These are phyloP conservation scores for Sinonovacula constricta DNA, from an alignment of 1,140 invertebrate genomes.

Conservation along the genomic window DNA sequence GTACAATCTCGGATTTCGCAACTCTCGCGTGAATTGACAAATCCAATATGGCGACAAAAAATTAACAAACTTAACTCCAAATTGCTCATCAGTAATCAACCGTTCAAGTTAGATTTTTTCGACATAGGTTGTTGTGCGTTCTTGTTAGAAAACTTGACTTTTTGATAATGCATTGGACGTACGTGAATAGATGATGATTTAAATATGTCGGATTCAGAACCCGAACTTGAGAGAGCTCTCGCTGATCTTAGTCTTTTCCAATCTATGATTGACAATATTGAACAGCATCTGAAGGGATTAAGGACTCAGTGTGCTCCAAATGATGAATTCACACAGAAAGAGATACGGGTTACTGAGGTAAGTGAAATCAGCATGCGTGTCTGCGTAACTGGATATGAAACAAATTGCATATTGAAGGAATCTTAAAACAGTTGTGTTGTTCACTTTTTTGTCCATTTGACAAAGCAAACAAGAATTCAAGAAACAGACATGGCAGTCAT, in stretches of 20 bases:
- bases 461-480: no score
- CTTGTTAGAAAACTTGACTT: neutral
- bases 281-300: conserved; percentile 92
- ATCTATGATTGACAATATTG: conserved; percentile 96
- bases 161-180: conserved; percentile 6
- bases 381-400: no score
- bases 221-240: conserved; percentile 73
- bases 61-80: conserved; percentile 7
- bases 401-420: no score
- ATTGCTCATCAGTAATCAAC: no score
- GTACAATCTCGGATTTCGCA: conserved; percentile 19
- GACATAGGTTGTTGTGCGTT: neutral
- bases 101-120: no score
- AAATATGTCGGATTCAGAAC: conserved; percentile 69
- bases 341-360: conserved; percentile 96
- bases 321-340: conserved; percentile 94
- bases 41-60: conserved; percentile 50
- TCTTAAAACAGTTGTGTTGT: no score
- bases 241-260: conserved; percentile 82
- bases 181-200: conserved; percentile 3
- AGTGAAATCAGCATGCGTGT: no score
- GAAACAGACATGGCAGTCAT: no score
- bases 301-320: conserved; percentile 94
- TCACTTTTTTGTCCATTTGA: no score
- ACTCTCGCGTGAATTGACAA: conserved; percentile 44